Percentiles rank a stretch among this genome's conserved stretches.
Evolutionary conservation across 2,113 vertebrate species (phyloP).

Genomic region (Ciconia boyciana): DNA sequence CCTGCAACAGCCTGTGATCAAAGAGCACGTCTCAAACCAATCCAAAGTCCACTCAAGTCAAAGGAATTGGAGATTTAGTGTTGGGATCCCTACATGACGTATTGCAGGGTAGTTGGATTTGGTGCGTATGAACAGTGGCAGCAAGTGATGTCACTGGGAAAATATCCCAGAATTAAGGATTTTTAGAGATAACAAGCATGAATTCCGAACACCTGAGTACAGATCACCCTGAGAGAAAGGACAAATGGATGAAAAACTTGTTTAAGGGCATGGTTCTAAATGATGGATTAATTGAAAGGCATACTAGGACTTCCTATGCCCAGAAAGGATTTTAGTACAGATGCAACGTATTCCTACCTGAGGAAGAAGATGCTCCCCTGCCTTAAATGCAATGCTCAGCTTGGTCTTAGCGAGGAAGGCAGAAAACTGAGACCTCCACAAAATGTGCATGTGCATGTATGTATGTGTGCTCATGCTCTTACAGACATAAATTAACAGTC

Average conservation of each 20-base stretch:
- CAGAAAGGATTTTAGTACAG: not conserved
- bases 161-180: not conserved
- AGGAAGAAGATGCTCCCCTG: not conserved
- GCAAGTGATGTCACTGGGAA: not conserved
- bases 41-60: not conserved
- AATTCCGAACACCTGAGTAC: not conserved
- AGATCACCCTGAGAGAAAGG: not conserved
- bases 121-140: rapidly evolving
- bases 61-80: not conserved
- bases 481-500: slow-evolving; percentile 13
- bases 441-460: not conserved
- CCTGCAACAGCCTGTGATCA: not conserved
- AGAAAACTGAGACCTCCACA: not conserved
- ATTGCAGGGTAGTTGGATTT: not conserved
- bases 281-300: not conserved
- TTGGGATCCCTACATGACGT: rapidly evolving
- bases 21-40: not conserved
- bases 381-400: not conserved
- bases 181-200: not conserved
- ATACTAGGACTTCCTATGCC: not conserved
- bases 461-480: not conserved
- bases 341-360: not conserved
- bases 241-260: not conserved
- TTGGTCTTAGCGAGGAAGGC: not conserved
- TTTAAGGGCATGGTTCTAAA: not conserved